phyloP scores from a whole-genome alignment of 2,888 invertebrate genomes.

The Peribatodes rhomboidaria region DNA sequence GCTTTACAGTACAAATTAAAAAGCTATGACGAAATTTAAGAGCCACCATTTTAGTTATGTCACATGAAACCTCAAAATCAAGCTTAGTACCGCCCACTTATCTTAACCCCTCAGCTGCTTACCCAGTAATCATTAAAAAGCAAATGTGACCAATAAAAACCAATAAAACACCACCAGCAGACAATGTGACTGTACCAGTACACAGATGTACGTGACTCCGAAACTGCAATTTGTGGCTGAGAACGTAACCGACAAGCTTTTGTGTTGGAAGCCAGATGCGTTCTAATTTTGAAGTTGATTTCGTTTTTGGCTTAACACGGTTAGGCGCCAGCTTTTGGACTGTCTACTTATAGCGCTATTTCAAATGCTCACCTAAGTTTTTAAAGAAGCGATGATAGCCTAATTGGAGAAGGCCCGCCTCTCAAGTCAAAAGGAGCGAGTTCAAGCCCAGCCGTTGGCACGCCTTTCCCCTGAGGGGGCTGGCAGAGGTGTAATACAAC shows the following conservation, averaged over 20 bases:
- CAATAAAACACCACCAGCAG: conserved; percentile 22
- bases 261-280: not conserved
- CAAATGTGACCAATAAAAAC: conserved; percentile 20
- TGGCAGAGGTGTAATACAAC: too few relatives aligned
- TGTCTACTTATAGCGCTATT: not conserved
- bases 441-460: too few relatives aligned
- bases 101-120: conserved; percentile 20
- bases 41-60: not conserved
- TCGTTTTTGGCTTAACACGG: not conserved
- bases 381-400: too few relatives aligned
- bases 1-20: not conserved
- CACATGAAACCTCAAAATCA: not conserved
- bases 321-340: not conserved
- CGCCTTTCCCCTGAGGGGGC: too few relatives aligned
- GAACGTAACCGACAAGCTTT: conserved; percentile 11
- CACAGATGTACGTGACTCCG: conserved; percentile 27
- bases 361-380: too few relatives aligned
- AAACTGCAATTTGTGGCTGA: conserved; percentile 11
- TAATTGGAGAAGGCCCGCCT: too few relatives aligned
- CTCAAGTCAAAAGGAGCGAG: too few relatives aligned
- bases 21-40: not conserved
- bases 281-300: not conserved
- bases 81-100: conserved; percentile 7
- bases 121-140: conserved; percentile 23
- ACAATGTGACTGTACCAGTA: conserved; percentile 18